Evolutionary conservation across 64 coral and sea anemone genomes (phyloP).

Genomic region (Montipora sp.): DNA sequence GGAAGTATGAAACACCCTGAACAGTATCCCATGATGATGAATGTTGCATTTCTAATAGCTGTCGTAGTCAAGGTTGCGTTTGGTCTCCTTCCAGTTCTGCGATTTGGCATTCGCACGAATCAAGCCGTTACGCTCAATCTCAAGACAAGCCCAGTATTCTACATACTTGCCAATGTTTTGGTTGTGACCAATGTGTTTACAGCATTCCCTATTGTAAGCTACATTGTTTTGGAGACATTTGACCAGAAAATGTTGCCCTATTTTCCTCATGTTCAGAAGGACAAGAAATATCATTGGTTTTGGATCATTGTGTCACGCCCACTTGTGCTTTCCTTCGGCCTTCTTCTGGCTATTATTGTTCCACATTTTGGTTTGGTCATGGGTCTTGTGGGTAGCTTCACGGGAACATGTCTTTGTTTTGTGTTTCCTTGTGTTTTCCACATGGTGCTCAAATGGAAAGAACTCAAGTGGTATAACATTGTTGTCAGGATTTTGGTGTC

Average conservation of each 20-base stretch:
- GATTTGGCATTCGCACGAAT: constrained; percentile 71
- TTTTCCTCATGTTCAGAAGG: constrained; percentile 77
- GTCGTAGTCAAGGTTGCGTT: constrained; percentile 69
- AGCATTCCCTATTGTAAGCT: constrained; percentile 87
- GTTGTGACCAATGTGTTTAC: constrained; percentile 85
- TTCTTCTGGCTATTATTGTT: constrained; percentile 77
- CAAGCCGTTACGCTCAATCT: constrained; percentile 91
- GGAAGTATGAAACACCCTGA: constrained; percentile 79
- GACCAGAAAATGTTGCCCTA: constrained; percentile 73
- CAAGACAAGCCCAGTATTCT: constrained; percentile 42
- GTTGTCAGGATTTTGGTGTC: constrained; percentile 67
- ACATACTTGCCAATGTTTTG: constrained; percentile 77
- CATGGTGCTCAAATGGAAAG: constrained; percentile 88
- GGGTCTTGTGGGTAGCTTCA: constrained; percentile 91
- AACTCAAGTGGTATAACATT: constrained; percentile 81
- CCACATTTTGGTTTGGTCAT: constrained; percentile 89
- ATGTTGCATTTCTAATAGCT: constrained; percentile 73
- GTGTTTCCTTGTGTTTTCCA: constrained; percentile 76
- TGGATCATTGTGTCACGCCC: constrained; percentile 72
- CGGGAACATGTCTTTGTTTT: constrained; percentile 87
- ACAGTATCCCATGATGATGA: constrained; percentile 92
- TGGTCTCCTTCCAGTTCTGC: constrained; percentile 74
- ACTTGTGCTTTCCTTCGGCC: constrained; percentile 71
- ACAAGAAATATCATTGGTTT: constrained; percentile 70
- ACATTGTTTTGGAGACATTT: constrained; percentile 76